Evolutionary conservation across 2,888 invertebrate genomes (phyloP).

Genomic region (Crocallis elinguaria): DNA sequence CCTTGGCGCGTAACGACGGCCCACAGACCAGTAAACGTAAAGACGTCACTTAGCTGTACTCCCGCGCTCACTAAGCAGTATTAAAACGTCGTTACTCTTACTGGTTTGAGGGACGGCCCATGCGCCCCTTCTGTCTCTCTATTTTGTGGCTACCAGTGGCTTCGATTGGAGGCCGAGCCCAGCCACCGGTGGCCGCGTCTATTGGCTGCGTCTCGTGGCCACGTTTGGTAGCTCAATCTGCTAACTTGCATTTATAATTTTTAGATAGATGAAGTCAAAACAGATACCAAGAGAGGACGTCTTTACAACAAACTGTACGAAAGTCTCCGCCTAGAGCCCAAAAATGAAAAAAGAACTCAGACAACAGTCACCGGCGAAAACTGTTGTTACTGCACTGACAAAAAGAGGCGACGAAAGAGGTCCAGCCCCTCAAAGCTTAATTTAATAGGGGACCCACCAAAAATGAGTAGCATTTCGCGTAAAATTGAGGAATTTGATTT

Average conservation of each 20-base stretch:
- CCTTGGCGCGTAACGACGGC: too few species aligned
- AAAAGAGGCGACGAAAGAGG: slow-evolving; percentile 53
- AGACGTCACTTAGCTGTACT: too few species aligned
- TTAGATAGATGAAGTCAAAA: slow-evolving; percentile 71
- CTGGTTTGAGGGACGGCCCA: too few species aligned
- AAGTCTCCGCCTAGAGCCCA: slow-evolving; percentile 47
- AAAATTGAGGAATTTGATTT: slow-evolving; percentile 22
- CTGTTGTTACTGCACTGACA: slow-evolving; percentile 63
- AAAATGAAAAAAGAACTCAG: slow-evolving; percentile 36
- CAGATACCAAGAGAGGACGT: slow-evolving; percentile 65
- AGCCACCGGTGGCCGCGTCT: too few species aligned
- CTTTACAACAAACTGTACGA: slow-evolving; percentile 65
- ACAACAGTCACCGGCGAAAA: slow-evolving; percentile 47
- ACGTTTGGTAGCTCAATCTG: too few species aligned
- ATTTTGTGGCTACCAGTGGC: too few species aligned
- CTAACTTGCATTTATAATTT: neutral
- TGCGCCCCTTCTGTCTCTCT: too few species aligned
- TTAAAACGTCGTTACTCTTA: too few species aligned
- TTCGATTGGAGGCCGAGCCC: too few species aligned
- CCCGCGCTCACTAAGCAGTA: too few species aligned
- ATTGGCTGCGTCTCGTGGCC: too few species aligned
- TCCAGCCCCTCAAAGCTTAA: slow-evolving; percentile 32
- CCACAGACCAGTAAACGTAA: too few species aligned
- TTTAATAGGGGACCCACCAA: slow-evolving; percentile 22
- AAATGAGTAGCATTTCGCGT: slow-evolving; percentile 28